Percentiles rank a stretch among this genome's conserved stretches.
These are phyloP conservation scores for Bruchidius siliquastri DNA, from an alignment of 2,888 invertebrate genomes.

Conservation along the genomic window DNA sequence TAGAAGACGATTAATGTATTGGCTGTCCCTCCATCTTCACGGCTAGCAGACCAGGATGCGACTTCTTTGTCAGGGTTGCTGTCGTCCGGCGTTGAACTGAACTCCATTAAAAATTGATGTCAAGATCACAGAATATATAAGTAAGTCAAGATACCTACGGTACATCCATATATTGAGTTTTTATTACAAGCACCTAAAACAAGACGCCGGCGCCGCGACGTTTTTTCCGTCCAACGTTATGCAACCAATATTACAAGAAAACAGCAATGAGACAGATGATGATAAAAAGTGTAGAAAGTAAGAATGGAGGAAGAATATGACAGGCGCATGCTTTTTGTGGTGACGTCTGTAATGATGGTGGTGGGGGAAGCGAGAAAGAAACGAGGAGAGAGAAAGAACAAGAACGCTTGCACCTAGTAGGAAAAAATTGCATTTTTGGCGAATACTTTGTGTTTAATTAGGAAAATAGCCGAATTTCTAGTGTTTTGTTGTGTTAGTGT, in stretches of 20 bases:
- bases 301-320: background rate
- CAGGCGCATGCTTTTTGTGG: background rate
- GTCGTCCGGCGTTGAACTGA: too few relatives aligned
- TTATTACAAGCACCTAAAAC: too few relatives aligned
- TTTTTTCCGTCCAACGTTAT: too few relatives aligned
- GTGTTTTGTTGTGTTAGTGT: background rate
- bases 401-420: background rate
- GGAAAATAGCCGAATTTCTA: background rate
- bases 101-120: too few relatives aligned
- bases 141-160: too few relatives aligned
- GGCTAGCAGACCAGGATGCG: too few relatives aligned
- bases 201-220: too few relatives aligned
- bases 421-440: background rate
- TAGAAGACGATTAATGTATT: too few relatives aligned
- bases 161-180: too few relatives aligned
- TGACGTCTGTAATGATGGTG: background rate
- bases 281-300: background rate
- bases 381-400: background rate
- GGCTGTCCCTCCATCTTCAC: too few relatives aligned
- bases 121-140: too few relatives aligned
- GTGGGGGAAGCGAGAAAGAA: background rate
- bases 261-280: background rate
- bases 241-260: background rate
- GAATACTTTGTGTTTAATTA: background rate
- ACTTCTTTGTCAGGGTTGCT: too few relatives aligned